phyloP scores from a whole-genome alignment of 1,140 invertebrate genomes.

The Dufourea novaeangliae region DNA sequence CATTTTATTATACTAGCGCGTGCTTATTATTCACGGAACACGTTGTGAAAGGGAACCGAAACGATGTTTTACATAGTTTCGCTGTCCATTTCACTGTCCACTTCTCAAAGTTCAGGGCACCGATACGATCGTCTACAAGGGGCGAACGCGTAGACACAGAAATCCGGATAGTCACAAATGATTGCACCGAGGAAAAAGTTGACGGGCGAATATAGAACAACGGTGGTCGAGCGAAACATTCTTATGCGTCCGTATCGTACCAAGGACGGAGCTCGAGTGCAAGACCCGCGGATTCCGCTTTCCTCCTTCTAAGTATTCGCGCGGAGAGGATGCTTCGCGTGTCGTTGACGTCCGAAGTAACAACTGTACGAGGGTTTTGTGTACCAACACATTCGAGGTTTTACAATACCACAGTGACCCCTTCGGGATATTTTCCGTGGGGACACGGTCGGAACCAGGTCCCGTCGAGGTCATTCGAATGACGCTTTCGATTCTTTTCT shows the following conservation, averaged over 20 bases:
- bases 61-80: too few relatives aligned
- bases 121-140: too few relatives aligned
- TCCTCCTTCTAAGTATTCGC: conserved; percentile 57
- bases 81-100: too few relatives aligned
- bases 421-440: conserved; percentile 29
- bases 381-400: conserved; percentile 32
- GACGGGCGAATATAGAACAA: background rate
- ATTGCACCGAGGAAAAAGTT: background rate
- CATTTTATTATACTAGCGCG: too few relatives aligned
- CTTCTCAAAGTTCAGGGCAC: too few relatives aligned
- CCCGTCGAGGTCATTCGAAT: conserved; percentile 31
- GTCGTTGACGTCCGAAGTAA: conserved; percentile 58
- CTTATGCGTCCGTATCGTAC: conserved; percentile 18
- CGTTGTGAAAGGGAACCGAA: too few relatives aligned
- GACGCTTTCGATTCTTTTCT: conserved; percentile 16
- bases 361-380: conserved; percentile 27
- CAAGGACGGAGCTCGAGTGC: conserved; percentile 60
- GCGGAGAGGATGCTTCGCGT: conserved; percentile 56
- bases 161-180: background rate
- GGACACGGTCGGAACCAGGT: conserved; percentile 5
- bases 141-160: too few relatives aligned
- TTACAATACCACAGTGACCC: conserved; percentile 43
- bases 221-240: background rate
- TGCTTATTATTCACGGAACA: too few relatives aligned
- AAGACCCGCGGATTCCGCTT: conserved; percentile 61